Percentiles rank a stretch among this genome's conserved stretches.
Conservation (phyloP, 2,797 vertebrate genomes). For the Paramormyrops hopkinsi region DNA sequence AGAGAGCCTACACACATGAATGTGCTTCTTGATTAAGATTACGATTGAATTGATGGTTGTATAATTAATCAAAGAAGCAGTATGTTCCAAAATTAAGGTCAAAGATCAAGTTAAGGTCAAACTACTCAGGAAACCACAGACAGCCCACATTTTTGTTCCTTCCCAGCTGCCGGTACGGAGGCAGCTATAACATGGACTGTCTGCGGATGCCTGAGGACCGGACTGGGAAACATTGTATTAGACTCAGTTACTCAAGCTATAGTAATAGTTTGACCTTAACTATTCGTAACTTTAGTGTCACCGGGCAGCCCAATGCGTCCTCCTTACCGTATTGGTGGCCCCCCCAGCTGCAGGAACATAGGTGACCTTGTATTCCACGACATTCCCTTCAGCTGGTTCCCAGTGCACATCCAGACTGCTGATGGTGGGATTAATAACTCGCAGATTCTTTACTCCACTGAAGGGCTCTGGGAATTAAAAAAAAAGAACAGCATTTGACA, state of each 20-base stretch:
- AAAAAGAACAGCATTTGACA: background rate
- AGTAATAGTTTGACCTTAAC: background rate
- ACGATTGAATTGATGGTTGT: background rate
- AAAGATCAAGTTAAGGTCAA: background rate
- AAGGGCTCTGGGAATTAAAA: slow-evolving; percentile 67
- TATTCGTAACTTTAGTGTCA: background rate
- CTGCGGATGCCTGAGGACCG: background rate
- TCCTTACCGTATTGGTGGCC: slow-evolving; percentile 55
- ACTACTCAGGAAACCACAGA: background rate
- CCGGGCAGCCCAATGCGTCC: background rate
- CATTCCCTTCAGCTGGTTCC: slow-evolving; percentile 86
- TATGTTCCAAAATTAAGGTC: background rate
- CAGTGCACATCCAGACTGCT: slow-evolving; percentile 83
- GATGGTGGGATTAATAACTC: slow-evolving; percentile 76
- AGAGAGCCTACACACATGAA: background rate
- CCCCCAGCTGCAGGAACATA: slow-evolving; percentile 76
- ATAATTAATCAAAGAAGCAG: background rate
- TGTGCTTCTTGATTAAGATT: background rate
- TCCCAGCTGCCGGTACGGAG: background rate
- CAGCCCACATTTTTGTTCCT: background rate
- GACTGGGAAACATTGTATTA: background rate
- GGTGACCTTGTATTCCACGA: slow-evolving; percentile 88
- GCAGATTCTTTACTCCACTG: slow-evolving; percentile 75
- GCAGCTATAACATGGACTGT: background rate
- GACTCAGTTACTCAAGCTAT: background rate